phyloP scores from a whole-genome alignment of 2,888 invertebrate genomes.

The Dorcus hopei region DNA sequence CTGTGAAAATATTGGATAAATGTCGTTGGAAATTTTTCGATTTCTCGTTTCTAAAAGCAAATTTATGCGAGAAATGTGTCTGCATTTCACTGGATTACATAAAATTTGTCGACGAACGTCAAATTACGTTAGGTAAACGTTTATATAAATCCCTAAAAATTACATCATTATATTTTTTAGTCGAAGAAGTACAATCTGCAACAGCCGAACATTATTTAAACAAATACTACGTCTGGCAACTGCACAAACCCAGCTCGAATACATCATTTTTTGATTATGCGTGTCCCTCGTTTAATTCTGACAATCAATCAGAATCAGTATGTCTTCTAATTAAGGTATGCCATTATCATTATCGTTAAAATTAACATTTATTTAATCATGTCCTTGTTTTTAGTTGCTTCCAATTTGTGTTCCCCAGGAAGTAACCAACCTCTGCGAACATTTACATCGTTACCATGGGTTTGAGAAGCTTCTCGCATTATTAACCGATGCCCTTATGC shows the following conservation, averaged over 20 bases:
- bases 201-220: not conserved
- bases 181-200: not conserved
- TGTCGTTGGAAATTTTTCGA: slow-evolving; percentile 36
- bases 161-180: not conserved
- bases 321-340: slow-evolving; percentile 31
- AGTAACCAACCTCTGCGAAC: slow-evolving; percentile 36
- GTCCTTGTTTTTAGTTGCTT: slow-evolving; percentile 29
- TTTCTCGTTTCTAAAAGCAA: slow-evolving; percentile 32
- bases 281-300: slow-evolving; percentile 23
- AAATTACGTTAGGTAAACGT: not conserved
- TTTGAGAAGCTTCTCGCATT: slow-evolving; percentile 29
- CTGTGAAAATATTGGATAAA: slow-evolving; percentile 33
- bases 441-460: slow-evolving; percentile 27
- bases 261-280: slow-evolving; percentile 16
- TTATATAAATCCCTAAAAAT: not conserved
- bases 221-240: not conserved
- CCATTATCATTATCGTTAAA: not conserved
- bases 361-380: not conserved
- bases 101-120: not conserved
- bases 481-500: slow-evolving; percentile 36
- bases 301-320: slow-evolving; percentile 30
- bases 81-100: slow-evolving; percentile 22
- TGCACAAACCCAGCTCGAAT: not conserved
- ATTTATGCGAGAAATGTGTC: slow-evolving; percentile 29
- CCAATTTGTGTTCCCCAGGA: slow-evolving; percentile 39